Conservation (phyloP, 2,797 vertebrate genomes). For the Notolabrus celidotus region DNA sequence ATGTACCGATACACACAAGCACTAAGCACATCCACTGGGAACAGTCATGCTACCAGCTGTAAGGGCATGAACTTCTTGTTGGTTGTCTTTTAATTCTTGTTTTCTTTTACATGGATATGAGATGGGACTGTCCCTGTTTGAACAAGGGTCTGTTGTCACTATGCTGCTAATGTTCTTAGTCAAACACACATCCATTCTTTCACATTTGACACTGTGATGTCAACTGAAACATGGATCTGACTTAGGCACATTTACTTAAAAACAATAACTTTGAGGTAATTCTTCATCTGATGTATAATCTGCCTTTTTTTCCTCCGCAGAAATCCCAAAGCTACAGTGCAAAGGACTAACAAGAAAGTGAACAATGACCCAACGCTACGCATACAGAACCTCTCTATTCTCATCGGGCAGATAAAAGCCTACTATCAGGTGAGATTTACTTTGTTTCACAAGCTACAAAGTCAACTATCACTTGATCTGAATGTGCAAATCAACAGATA, state of each 20-base stretch:
- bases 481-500: background rate
- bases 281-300: background rate
- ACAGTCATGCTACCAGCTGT: background rate
- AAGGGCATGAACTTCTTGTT: background rate
- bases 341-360: constrained; percentile 97
- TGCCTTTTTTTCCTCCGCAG: constrained; percentile 72
- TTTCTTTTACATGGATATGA: constrained; percentile 18
- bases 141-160: constrained; percentile 42
- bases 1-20: too few relatives aligned
- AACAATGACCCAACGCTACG: constrained; percentile 95
- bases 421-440: constrained; percentile 94
- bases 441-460: background rate
- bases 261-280: background rate
- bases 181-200: background rate
- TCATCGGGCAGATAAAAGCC: constrained; percentile 94
- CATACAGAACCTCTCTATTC: constrained; percentile 95
- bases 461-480: background rate
- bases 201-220: constrained; percentile 3
- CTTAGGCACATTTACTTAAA: background rate
- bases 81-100: background rate
- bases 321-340: constrained; percentile 92
- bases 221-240: constrained; percentile 8
- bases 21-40: too few relatives aligned
- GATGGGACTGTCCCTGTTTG: constrained; percentile 7
- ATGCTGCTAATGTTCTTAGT: constrained; percentile 24